Evolutionary conservation across 2,888 invertebrate genomes (phyloP), one percentile per base, ranked within the genome.

Genomic region (Trichopoda pennipes): DNA sequence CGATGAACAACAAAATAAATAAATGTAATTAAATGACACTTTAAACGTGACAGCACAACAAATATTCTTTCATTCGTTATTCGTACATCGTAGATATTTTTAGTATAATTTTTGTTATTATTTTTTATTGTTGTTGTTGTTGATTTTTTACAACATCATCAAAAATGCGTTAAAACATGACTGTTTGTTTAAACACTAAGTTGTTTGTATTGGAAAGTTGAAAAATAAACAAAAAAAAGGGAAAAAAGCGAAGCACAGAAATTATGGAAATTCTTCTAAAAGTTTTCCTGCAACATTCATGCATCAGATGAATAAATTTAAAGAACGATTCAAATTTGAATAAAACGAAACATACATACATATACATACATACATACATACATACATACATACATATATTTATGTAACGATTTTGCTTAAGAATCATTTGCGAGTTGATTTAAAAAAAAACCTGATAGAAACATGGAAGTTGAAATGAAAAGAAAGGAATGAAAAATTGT

Each of bases 1-100:
- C 47, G 38, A 64, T 60, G 12, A 51, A 38, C 47, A 35, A 58
- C 35, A 73, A 78, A 38, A 78, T 42, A 19, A 35, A 61, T 51
- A 79, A 79, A 68, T 73, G 38, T 55, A 79, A 79, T 79, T 79
- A 79, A 79, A 68, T 60, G 58, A 73, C 47, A 61, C 64, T 79
- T 79, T 61, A 73, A 78, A 66, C 66, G 73, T 73, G 73, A 73
- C 79, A 73, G 73, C 47, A 49, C 42, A 53, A 72, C 58, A 64
- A 78, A 66, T 56, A 56, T 70, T 70, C 55, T 56, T 47, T 60
- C 53, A 53, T 78, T 72, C 63, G n/a, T 66, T 58, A 64, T 78
- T 58, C 64, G 35, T 58, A 47, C 60, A 60, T 32, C 16, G 55
- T 42, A 63, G 49, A 32, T 68, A 16, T 42, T 17, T 42, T 64